phyloP scores from a whole-genome alignment of 30 jellyfish, hydroid and myxozoan genomes.

The Morbakka virulenta region DNA sequence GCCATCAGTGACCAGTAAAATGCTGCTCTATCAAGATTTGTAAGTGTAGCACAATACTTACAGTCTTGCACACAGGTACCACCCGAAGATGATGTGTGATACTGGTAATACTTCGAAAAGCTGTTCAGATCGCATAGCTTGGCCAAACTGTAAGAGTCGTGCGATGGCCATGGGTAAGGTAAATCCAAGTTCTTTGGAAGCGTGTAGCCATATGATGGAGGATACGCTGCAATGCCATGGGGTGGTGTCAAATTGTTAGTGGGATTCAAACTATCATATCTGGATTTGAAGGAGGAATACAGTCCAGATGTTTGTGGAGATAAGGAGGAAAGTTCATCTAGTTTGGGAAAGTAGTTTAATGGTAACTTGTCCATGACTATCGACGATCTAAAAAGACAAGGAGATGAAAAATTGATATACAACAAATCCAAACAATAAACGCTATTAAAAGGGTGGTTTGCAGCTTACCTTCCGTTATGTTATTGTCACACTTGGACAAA shows the following conservation, averaged over 20 bases:
- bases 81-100: constrained; percentile 53
- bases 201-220: neutral
- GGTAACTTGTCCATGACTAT: neutral
- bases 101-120: neutral
- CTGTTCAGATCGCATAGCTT: neutral
- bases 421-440: no score
- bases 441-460: no score
- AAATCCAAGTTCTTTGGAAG: neutral
- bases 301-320: neutral
- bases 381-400: no score
- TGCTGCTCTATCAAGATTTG: constrained; percentile 91
- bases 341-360: neutral
- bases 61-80: constrained; percentile 86
- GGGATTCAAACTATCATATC: neutral
- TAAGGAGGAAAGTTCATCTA: neutral
- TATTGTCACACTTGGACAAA: no score
- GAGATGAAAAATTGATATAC: no score
- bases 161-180: neutral
- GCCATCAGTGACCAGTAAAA: constrained; percentile 95
- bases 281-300: neutral
- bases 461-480: no score
- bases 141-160: neutral
- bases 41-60: constrained; percentile 70
- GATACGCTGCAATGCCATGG: neutral
- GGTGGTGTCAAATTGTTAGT: neutral